Conservation (phyloP, 2,113 vertebrate genomes). For the Orthonyx spaldingii region DNA sequence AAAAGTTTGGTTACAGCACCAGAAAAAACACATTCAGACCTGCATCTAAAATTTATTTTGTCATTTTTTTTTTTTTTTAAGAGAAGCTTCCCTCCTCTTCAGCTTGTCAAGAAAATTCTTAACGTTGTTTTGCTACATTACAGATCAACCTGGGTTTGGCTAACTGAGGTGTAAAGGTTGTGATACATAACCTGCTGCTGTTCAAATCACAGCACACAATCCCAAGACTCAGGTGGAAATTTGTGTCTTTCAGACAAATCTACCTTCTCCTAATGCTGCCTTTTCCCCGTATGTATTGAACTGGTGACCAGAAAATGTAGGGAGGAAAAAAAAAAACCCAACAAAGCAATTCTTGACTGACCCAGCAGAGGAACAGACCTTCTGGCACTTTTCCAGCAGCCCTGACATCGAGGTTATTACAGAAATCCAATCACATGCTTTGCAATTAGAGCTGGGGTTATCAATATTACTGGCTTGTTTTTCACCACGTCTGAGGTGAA, state of each 20-base stretch:
- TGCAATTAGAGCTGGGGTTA: neutral
- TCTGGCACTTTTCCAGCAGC: neutral
- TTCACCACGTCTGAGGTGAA: neutral
- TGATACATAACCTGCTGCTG: neutral
- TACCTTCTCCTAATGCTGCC: neutral
- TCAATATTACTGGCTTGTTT: constrained; percentile 14
- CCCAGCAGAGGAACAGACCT: neutral
- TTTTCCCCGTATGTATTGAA: neutral
- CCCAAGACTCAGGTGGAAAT: neutral
- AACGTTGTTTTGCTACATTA: neutral
- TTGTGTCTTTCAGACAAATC: neutral
- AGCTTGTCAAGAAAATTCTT: neutral
- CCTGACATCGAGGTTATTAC: neutral
- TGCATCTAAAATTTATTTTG: neutral
- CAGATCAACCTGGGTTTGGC: neutral
- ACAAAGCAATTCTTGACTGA: neutral
- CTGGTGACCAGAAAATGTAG: neutral
- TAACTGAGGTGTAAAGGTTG: neutral
- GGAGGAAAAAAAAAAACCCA: neutral
- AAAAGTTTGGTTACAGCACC: neutral
- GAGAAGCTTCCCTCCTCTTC: neutral
- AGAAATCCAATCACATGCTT: neutral
- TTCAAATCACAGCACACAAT: neutral
- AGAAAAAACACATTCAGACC: neutral
- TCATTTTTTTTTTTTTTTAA: neutral